Evolutionary conservation across 2,888 invertebrate genomes (phyloP).

Genomic region (Aspidiotus destructor): DNA sequence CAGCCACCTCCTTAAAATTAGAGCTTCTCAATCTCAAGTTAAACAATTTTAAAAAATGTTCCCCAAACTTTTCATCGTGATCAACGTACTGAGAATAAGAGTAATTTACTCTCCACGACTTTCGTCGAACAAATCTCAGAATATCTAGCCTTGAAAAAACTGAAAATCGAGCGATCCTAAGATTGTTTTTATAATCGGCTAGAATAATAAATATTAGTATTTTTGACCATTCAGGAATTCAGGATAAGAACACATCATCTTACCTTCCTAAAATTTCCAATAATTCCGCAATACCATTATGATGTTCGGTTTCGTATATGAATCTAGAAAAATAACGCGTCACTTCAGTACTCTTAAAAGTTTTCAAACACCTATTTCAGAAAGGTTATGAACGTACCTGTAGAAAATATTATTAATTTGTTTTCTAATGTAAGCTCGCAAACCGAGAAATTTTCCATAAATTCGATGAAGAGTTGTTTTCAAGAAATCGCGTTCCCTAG

Average conservation of each 20-base stretch:
- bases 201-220: no score
- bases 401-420: constrained; percentile 97
- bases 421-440: constrained; percentile 93
- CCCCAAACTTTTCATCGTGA: no score
- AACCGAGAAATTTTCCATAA: constrained; percentile 93
- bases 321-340: constrained; percentile 53
- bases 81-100: no score
- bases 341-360: constrained; percentile 9
- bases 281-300: constrained; percentile 94
- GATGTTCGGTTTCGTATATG: constrained; percentile 97
- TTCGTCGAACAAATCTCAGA: no score
- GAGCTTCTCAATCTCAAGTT: no score
- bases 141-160: no score
- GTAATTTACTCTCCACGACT: no score
- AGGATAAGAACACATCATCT: constrained; percentile 7
- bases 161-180: no score
- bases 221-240: no score
- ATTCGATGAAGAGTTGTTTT: constrained; percentile 97
- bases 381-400: constrained; percentile 47
- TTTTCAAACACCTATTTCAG: neutral
- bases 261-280: constrained; percentile 88
- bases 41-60: no score
- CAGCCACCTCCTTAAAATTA: no score
- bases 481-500: constrained; percentile 88
- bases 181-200: no score